These are phyloP conservation scores for Dilophus febrilis DNA, from an alignment of 2,888 invertebrate genomes.

Conservation along the genomic window DNA sequence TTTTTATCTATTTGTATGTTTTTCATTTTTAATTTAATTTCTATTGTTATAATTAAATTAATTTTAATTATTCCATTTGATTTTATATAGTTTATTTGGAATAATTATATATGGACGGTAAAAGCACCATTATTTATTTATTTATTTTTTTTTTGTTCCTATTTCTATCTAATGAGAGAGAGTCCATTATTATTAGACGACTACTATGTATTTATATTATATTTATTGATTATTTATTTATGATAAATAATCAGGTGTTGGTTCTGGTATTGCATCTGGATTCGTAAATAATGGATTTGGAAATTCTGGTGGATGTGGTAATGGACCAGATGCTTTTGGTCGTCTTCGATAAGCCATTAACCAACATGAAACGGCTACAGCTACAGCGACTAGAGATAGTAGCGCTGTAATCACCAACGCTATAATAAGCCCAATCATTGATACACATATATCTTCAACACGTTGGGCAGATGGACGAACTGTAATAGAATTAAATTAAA, in stretches of 20 bases:
- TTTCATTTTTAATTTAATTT: background rate
- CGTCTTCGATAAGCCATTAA: constrained; percentile 81
- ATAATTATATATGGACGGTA: background rate
- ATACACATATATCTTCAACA: constrained; percentile 78
- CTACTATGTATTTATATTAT: background rate
- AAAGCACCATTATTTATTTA: background rate
- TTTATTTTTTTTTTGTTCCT: background rate
- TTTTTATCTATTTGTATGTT: background rate
- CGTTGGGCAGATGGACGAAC: constrained; percentile 33
- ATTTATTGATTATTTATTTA: constrained; percentile 18
- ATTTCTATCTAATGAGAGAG: background rate
- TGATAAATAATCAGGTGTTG: constrained; percentile 63
- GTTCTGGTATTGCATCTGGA: constrained; percentile 63
- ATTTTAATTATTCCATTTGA: too few relatives aligned
- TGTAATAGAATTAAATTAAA: constrained; percentile 10
- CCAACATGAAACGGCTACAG: constrained; percentile 90
- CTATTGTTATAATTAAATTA: background rate
- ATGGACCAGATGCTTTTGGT: constrained; percentile 72
- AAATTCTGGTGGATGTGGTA: constrained; percentile 90
- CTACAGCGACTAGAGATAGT: constrained; percentile 80
- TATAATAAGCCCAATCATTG: constrained; percentile 82
- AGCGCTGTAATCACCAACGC: constrained; percentile 83
- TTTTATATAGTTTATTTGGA: background rate
- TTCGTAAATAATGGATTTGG: constrained; percentile 84
- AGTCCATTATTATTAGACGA: background rate